phyloP scores from a whole-genome alignment of 2,888 invertebrate genomes.

The Mellilla xanthometata region DNA sequence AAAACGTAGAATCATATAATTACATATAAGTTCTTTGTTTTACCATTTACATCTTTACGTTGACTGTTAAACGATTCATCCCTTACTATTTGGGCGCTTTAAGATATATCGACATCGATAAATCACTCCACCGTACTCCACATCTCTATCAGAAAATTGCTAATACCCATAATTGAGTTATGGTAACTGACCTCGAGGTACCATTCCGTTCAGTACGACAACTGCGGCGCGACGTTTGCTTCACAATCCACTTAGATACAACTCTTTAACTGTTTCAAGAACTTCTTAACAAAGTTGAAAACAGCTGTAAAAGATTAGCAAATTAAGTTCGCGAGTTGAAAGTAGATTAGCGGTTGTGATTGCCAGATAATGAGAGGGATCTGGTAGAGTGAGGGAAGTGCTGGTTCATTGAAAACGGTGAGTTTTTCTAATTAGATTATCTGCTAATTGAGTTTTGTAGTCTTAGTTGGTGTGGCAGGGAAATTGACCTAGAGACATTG shows the following conservation, averaged over 20 bases:
- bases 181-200: constrained; percentile 65
- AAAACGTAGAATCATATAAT: no score
- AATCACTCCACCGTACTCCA: constrained; percentile 22
- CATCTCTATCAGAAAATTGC: constrained; percentile 69
- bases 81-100: no score
- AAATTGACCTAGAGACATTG: no score
- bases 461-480: neutral
- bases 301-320: neutral
- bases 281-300: neutral
- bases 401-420: constrained; percentile 15
- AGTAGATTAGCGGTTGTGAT: neutral
- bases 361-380: constrained; percentile 1
- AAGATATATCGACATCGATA: constrained; percentile 38
- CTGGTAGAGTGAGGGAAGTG: constrained; percentile 4
- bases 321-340: neutral
- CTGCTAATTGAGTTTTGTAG: constrained; percentile 19
- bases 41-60: no score
- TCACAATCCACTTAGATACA: constrained; percentile 6
- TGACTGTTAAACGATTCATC: no score
- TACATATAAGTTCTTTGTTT: no score
- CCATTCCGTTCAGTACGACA: constrained; percentile 59
- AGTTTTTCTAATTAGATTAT: constrained; percentile 18
- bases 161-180: constrained; percentile 81
- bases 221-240: constrained; percentile 36
- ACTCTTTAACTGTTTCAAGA: constrained; percentile 1